Evolutionary conservation across 2,797 vertebrate genomes (phyloP).

Genomic region (Bradypus variegatus): DNA sequence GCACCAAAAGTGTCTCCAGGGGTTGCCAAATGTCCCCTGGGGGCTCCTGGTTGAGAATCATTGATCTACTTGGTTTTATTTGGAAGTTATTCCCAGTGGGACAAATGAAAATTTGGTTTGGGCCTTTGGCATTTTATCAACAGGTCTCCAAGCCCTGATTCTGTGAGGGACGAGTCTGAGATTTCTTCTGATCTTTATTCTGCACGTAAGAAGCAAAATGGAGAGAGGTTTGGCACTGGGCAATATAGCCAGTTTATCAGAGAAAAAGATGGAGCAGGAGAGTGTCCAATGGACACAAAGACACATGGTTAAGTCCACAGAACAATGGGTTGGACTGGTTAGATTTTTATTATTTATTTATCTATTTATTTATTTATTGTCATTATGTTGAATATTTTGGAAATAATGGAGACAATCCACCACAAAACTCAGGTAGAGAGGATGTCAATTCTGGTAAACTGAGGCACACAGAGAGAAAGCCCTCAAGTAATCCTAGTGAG

Average conservation of each 20-base stretch:
- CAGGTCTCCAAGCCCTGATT: background rate
- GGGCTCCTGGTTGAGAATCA: background rate
- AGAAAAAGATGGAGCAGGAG: background rate
- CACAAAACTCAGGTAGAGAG: background rate
- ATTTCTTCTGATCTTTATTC: background rate
- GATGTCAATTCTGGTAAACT: background rate
- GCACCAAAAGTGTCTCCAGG: background rate
- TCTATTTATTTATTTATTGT: background rate
- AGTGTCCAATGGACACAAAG: background rate
- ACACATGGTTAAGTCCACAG: background rate
- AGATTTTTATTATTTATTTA: background rate
- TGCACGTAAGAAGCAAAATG: background rate
- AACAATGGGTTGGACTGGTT: no score
- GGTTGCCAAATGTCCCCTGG: no score
- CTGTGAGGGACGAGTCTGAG: background rate
- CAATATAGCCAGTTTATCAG: background rate
- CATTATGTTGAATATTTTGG: background rate
- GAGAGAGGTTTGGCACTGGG: background rate
- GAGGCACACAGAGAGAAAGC: background rate
- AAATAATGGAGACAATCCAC: background rate
- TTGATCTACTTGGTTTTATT: background rate
- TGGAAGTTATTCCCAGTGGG: background rate
- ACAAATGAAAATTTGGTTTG: background rate
- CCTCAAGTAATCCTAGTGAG: background rate
- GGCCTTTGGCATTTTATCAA: background rate